Conservation (phyloP, 2,113 vertebrate species). For the Brachypodius melanocephalos region DNA sequence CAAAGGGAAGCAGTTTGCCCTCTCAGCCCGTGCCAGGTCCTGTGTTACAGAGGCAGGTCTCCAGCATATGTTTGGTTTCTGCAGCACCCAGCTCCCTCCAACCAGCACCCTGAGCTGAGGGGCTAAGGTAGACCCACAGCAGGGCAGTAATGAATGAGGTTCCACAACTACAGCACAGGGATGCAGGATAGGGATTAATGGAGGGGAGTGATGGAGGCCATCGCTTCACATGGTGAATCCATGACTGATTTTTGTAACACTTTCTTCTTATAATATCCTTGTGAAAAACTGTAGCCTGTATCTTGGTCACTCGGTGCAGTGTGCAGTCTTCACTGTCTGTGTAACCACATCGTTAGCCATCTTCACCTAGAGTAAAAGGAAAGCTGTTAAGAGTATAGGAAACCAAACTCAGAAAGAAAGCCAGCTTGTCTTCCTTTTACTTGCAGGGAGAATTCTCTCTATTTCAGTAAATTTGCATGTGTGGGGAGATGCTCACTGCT, state of each 20-base stretch:
- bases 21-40: background rate
- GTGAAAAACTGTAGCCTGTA: background rate
- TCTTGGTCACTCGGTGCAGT: background rate
- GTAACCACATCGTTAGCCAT: background rate
- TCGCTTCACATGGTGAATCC: background rate
- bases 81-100: background rate
- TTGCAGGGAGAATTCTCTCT: background rate
- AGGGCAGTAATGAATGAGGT: background rate
- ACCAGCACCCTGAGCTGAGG: background rate
- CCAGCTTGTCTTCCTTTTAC: background rate
- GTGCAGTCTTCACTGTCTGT: background rate
- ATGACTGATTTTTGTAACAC: background rate
- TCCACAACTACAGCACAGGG: background rate
- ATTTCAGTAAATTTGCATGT: background rate
- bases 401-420: background rate
- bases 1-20: background rate
- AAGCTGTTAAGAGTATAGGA: background rate
- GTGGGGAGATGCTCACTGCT: background rate
- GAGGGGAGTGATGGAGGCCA: background rate
- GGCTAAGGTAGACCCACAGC: background rate
- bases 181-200: background rate
- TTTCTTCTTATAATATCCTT: background rate
- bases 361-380: background rate
- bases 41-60: background rate
- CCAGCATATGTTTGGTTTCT: background rate